Percentiles rank a stretch among this genome's conserved stretches.
phyloP scores from a whole-genome alignment of 1,140 invertebrate species.

The Formica exsecta region DNA sequence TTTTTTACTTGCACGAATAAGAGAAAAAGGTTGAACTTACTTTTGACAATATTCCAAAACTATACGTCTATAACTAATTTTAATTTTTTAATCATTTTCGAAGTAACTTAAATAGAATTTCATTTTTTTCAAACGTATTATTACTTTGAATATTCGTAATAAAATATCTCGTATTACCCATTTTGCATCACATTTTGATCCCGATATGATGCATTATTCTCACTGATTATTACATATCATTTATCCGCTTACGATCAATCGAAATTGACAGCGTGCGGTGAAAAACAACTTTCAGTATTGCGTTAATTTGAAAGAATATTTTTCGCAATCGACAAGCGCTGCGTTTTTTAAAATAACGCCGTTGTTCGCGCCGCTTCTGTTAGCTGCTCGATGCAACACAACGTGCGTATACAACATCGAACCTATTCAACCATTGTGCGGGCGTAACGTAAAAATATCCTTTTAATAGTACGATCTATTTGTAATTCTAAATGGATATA shows the following conservation, averaged over 20 bases:
- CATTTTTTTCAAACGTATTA: background rate
- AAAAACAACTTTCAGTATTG: conserved; percentile 55
- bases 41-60: background rate
- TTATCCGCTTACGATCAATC: conserved; percentile 17
- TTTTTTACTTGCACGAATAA: background rate
- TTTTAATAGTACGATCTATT: conserved; percentile 62
- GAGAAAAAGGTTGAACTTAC: background rate
- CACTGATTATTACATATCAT: conserved; percentile 34
- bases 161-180: background rate
- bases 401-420: conserved; percentile 13
- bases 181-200: background rate
- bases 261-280: conserved; percentile 43
- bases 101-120: background rate
- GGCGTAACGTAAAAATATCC: conserved; percentile 49
- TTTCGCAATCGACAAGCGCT: conserved; percentile 50
- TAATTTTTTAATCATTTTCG: background rate
- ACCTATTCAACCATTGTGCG: conserved; percentile 50
- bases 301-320: conserved; percentile 62
- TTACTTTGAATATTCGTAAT: background rate
- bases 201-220: conserved; percentile 29
- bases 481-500: conserved; percentile 42
- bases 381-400: conserved; percentile 39
- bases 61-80: background rate
- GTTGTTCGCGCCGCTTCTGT: conserved; percentile 54
- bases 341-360: conserved; percentile 52